These are phyloP conservation scores for Intellagama lesueurii DNA, from an alignment of 2,797 vertebrate genomes.

Conservation along the genomic window DNA sequence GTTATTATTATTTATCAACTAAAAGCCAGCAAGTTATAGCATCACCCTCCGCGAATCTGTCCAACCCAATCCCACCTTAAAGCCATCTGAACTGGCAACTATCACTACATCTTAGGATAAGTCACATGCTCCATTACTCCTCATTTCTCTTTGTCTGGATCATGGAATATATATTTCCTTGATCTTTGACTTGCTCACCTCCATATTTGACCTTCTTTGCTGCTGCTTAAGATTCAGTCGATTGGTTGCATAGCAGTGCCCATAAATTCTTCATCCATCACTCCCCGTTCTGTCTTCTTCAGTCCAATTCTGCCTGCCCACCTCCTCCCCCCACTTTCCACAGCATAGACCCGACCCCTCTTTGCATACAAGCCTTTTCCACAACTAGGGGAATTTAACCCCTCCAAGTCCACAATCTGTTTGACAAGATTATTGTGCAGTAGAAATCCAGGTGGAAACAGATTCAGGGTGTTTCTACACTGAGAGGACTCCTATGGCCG, in stretches of 20 bases:
- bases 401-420: background rate
- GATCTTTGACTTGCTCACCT: background rate
- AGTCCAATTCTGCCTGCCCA: background rate
- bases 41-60: background rate
- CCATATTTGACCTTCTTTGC: background rate
- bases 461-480: background rate
- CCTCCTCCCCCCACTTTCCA: no score
- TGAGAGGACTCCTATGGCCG: no score
- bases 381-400: background rate
- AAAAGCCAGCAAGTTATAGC: no score
- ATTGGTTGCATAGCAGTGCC: background rate
- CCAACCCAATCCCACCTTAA: background rate
- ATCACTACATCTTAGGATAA: background rate
- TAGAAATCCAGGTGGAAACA: background rate
- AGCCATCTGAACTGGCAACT: background rate
- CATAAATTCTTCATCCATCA: constrained; percentile 24
- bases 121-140: background rate
- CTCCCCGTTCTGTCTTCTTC: background rate
- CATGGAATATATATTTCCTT: rapidly evolving
- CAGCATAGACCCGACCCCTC: no score
- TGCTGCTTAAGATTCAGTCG: background rate
- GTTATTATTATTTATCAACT: no score
- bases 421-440: background rate
- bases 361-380: background rate
- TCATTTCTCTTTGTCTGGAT: background rate